Evolutionary conservation across 2,888 invertebrate genomes (phyloP).

Genomic region (Harmothoe impar): DNA sequence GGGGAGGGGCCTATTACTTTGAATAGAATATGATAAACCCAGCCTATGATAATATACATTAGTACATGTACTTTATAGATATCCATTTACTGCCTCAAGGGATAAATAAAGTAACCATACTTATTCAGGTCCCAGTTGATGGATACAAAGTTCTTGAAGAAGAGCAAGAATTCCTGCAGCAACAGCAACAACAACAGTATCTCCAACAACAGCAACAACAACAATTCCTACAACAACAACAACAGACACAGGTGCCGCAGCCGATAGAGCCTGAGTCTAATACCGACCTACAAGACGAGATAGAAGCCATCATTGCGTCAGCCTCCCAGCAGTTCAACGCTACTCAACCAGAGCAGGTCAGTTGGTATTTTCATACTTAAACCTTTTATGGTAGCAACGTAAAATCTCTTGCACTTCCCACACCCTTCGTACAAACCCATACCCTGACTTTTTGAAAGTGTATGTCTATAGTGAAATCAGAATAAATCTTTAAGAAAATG

Average conservation of each 20-base stretch:
- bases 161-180: neutral
- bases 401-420: too few species aligned
- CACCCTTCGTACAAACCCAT: too few species aligned
- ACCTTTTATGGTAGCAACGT: too few species aligned
- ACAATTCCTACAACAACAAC: constrained; percentile 23
- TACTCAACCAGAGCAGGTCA: neutral
- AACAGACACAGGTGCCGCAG: neutral
- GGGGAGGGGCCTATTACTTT: too few species aligned
- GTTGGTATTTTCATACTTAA: neutral
- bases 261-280: neutral
- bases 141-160: constrained; percentile 8
- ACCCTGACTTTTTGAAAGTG: too few species aligned
- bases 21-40: too few species aligned
- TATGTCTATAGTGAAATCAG: too few species aligned
- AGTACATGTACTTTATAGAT: too few species aligned
- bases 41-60: too few species aligned
- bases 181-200: neutral
- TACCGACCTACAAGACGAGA: constrained; percentile 43
- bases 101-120: too few species aligned
- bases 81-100: too few species aligned
- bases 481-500: too few species aligned
- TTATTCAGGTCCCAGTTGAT: neutral
- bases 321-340: neutral
- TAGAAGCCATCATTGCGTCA: constrained; percentile 53
- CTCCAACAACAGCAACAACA: constrained; percentile 57